Evolutionary conservation across 92 coral and sea anemone genomes (phyloP), one percentile per base, ranked within the genome.

Genomic region (Zoanthus solanderi): DNA sequence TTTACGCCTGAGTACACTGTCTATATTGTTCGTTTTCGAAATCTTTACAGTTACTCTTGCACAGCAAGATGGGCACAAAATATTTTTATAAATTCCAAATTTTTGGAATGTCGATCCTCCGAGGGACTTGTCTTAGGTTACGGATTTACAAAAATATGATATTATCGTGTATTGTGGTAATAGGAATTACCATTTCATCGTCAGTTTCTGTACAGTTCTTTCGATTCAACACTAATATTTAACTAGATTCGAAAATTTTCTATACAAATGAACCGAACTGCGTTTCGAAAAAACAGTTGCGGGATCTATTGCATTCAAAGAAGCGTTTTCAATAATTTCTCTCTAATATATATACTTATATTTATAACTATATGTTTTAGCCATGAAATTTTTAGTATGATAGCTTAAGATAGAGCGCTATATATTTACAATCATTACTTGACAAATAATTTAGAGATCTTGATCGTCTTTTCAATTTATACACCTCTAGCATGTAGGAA

Each of bases 71-170:
- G 57, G 7, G 31, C 74, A 66, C 45, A 29, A 44, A 80, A 45
- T 46, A 67, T 81, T 45, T 79, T n/a, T 67, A 30, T 69, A 31
- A 81, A 79, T 58, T 65, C 75, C 73, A 81, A 28, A 28, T 81
- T 66, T 81, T 65, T 65, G 57, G 71, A 81, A 65, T 81, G 47
- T 66, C 75, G 44, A 65, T 65, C 29, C 56, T 78, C 32, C n/a
- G 71, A 78, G 9, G 18, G 66, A 78, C 13, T 12, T 58, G 75
- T 65, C 85, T 81, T 65, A 65, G 85, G 85, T 81, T 81, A 81
- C 61, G 31, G 85, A 46, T 66, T 81, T 81, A 81, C 85, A 81
- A 81, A 81, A 81, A 81, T 81, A 81, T 65, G 85, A 81, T 81
- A 81, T 65, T 67, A 81, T 67, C 63, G 45, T 28, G 61, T 81